A percentile compares a stretch with the other conserved stretches of the same genome.
Conservation (phyloP, 2,888 invertebrate genomes). For the Notocelia uddmanniana region DNA sequence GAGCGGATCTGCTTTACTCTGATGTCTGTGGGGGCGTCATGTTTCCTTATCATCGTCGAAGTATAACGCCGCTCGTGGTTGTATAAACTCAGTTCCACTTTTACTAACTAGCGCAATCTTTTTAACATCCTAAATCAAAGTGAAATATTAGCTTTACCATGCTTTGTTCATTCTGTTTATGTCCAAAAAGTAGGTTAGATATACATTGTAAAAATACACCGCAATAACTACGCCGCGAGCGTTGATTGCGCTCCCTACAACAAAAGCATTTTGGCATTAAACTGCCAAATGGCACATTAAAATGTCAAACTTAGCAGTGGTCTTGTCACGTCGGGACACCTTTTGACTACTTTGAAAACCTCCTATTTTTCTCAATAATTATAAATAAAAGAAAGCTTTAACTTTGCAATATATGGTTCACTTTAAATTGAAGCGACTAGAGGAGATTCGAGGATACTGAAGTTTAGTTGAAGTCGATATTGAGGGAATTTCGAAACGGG, state of each 20-base stretch:
- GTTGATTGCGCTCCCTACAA: conserved; percentile 64
- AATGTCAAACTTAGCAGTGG: conserved; percentile 68
- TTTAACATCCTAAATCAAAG: conserved; percentile 35
- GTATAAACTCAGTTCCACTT: not conserved
- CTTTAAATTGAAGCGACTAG: not conserved
- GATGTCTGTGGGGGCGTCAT: no score
- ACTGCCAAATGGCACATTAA: conserved; percentile 73
- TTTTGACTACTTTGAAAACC: not conserved
- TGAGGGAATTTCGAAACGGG: conserved; percentile 49
- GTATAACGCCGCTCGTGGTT: no score
- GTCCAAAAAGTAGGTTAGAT: conserved; percentile 35
- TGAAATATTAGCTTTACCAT: conserved; percentile 18
- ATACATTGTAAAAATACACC: conserved; percentile 28
- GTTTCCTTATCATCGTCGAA: no score
- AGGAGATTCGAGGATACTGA: not conserved
- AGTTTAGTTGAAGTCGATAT: conserved; percentile 5
- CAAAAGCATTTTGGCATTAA: conserved; percentile 72
- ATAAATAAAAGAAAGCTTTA: not conserved
- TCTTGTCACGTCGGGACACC: conserved; percentile 53
- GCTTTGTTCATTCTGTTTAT: conserved; percentile 35
- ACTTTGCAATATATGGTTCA: not conserved
- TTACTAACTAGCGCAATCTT: not conserved
- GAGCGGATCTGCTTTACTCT: no score
- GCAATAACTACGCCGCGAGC: conserved; percentile 65
- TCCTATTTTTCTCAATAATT: not conserved